These are phyloP conservation scores for Pteropus alecto DNA, from an alignment of 2,113 vertebrate genomes.

Conservation along the genomic window DNA sequence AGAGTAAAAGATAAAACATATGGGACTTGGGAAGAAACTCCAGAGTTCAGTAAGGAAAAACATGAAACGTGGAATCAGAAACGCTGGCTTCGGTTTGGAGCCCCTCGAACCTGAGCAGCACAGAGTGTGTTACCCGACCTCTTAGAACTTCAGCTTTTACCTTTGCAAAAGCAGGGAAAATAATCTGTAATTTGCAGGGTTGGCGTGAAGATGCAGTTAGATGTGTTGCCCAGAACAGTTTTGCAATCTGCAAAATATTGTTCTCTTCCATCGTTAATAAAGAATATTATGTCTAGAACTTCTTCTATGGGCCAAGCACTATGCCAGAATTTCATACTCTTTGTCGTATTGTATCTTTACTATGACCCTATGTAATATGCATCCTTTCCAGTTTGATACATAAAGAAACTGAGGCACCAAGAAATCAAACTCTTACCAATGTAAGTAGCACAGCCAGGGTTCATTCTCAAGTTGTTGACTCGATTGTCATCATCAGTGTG, in stretches of 20 bases:
- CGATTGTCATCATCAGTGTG: not conserved
- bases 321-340: not conserved
- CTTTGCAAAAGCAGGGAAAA: not conserved
- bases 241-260: not conserved
- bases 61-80: not conserved
- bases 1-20: not conserved
- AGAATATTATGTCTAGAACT: not conserved
- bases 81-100: not conserved
- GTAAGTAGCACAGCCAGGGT: not conserved
- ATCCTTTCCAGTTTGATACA: not conserved
- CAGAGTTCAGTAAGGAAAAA: not conserved
- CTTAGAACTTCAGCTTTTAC: fast-evolving
- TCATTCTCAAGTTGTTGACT: not conserved
- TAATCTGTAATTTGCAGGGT: not conserved
- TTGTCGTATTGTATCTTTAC: not conserved
- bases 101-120: not conserved
- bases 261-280: not conserved
- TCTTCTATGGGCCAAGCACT: not conserved
- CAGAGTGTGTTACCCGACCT: fast-evolving
- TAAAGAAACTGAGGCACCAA: not conserved
- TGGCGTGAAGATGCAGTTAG: not conserved
- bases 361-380: fast-evolving
- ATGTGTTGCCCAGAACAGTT: not conserved
- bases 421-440: not conserved
- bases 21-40: not conserved